Conservation (phyloP, 2,797 vertebrate species). For the Scolopax rusticola region DNA sequence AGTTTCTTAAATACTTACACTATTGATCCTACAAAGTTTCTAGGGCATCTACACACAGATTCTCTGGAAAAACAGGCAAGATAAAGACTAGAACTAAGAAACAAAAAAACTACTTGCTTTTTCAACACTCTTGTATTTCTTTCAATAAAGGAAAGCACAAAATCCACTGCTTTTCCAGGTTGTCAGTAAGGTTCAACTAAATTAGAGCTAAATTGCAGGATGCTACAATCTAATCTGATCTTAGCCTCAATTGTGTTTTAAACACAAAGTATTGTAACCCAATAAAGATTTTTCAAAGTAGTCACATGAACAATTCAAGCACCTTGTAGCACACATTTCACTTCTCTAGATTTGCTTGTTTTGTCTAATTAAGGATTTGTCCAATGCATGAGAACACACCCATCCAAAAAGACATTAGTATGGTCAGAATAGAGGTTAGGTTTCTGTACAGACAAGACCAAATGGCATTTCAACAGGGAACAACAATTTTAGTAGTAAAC, state of each 20-base stretch:
- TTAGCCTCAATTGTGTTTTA: slow-evolving; percentile 15
- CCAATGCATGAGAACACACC: neutral
- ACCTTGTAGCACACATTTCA: neutral
- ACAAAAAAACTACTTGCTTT: neutral
- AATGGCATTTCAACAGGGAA: neutral
- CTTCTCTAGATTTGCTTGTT: neutral
- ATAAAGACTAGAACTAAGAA: neutral
- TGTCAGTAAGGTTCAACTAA: neutral
- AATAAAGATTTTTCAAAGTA: slow-evolving; percentile 24
- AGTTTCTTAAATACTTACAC: neutral
- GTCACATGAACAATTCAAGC: neutral
- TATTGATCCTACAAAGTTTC: neutral
- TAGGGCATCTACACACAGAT: neutral
- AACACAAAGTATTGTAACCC: slow-evolving; percentile 17
- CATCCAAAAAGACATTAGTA: neutral
- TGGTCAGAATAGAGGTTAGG: neutral
- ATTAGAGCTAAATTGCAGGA: slow-evolving; percentile 41
- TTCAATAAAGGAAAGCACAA: neutral
- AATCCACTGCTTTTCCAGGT: neutral
- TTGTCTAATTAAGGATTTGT: slow-evolving; percentile 6
- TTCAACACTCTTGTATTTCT: neutral
- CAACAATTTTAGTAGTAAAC: neutral
- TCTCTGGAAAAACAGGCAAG: neutral
- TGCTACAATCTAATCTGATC: slow-evolving; percentile 51
- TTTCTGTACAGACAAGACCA: neutral